Conservation (phyloP, 2,113 vertebrate species). For the Ascaphus truei region DNA sequence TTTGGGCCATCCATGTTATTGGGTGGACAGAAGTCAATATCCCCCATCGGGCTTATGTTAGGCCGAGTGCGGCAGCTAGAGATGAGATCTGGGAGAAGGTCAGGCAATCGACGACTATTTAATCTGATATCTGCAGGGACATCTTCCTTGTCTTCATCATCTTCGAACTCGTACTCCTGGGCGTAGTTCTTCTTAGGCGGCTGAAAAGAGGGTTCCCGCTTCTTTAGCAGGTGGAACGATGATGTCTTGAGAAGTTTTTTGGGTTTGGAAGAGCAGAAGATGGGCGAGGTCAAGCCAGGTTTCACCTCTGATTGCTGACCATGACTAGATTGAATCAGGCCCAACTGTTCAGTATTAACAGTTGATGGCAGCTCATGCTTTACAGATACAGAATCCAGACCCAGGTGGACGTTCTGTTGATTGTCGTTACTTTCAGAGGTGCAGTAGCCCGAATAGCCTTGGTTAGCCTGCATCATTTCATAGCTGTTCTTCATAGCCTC, state of each 20-base stretch:
- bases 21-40: slow-evolving; percentile 83
- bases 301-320: slow-evolving; percentile 51
- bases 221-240: slow-evolving; percentile 85
- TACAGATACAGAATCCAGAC: slow-evolving; percentile 71
- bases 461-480: slow-evolving; percentile 71
- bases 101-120: slow-evolving; percentile 82
- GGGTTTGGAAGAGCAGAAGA: slow-evolving; percentile 90
- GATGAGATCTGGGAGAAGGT: slow-evolving; percentile 83
- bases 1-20: slow-evolving; percentile 77
- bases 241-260: slow-evolving; percentile 91
- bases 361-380: slow-evolving; percentile 89
- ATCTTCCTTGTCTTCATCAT: slow-evolving; percentile 85
- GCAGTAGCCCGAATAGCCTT: slow-evolving; percentile 70
- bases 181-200: slow-evolving; percentile 87
- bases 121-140: slow-evolving; percentile 87
- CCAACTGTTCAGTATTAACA: slow-evolving; percentile 85
- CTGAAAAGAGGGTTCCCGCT: slow-evolving; percentile 78
- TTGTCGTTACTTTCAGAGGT: slow-evolving; percentile 56
- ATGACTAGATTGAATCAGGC: slow-evolving; percentile 80
- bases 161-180: slow-evolving; percentile 92
- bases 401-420: slow-evolving; percentile 64
- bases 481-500: slow-evolving; percentile 52
- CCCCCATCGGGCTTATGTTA: slow-evolving; percentile 80
- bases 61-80: slow-evolving; percentile 78
- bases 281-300: slow-evolving; percentile 72